phyloP scores from a whole-genome alignment of 2,797 vertebrate species.

The Microctenopoma lineatum region DNA sequence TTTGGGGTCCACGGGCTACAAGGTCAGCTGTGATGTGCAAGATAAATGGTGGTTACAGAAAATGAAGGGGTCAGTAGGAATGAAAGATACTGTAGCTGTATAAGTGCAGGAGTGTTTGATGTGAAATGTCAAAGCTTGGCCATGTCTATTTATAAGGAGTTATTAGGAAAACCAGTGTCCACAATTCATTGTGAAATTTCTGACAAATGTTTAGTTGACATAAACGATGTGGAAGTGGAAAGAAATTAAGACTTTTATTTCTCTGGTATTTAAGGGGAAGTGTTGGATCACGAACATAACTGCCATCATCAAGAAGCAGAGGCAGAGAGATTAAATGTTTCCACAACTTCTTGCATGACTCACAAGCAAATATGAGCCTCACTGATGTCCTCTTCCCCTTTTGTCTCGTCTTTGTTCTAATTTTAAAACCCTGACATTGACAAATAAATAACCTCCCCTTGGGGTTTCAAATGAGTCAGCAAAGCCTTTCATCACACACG shows the following conservation, averaged over 20 bases:
- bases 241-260: conserved; percentile 22
- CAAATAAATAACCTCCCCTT: conserved; percentile 77
- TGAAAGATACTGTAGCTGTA: conserved; percentile 26
- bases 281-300: conserved; percentile 2
- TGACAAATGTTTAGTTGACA: neutral
- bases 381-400: conserved; percentile 60
- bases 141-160: neutral
- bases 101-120: conserved; percentile 11
- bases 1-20: conserved; percentile 29
- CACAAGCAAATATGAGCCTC: conserved; percentile 56
- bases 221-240: neutral
- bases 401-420: conserved; percentile 74
- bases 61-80: conserved; percentile 59
- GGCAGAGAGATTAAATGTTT: conserved; percentile 32
- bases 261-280: conserved; percentile 25
- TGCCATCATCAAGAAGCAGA: conserved; percentile 31
- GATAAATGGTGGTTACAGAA: conserved; percentile 47
- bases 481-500: conserved; percentile 69
- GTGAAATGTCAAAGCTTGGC: neutral
- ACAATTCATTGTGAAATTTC: neutral
- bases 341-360: conserved; percentile 62
- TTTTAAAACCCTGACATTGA: conserved; percentile 75
- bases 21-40: conserved; percentile 60
- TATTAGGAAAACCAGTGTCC: neutral
- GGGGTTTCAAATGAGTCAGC: conserved; percentile 74